Base-by-base conservation (phyloP, 2,113 vertebrate species). In the Ptyas mucosa region DNA sequence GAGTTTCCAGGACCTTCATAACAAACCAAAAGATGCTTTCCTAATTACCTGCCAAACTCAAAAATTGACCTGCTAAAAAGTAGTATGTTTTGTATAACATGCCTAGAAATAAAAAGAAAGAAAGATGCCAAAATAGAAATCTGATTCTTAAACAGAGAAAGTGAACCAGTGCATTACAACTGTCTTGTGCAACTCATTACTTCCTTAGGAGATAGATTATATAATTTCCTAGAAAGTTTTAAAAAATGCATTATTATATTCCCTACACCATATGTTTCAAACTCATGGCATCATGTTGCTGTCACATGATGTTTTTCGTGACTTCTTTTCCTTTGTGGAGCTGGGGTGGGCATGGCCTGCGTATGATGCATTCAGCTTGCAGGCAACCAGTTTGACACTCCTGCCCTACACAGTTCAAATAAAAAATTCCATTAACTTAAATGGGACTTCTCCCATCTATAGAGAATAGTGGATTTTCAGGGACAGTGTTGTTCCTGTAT, bases 161-260 rank as follows among this genome's bases (percentile, higher is more conserved):
- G 91, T 96, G 95, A 95, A 95, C 92, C n/a, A 39, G 87, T 89
- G 81, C 93, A 91, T 94, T 94, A 94, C 18, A 90, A 24, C 85
- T 93, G 94, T 96, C 90, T 92, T 94, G 93, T 95, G 93, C 91
- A 94, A 93, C 92, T 96, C 94, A 94, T 97, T 90, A 94, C 94
- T 94, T 96, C 96, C 94, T 92, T 87, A 3, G 90, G 94, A 94
- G 90, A 93, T 89, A 85, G 91, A 87, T 90, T 93, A 88, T 12
- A 64, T 57, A 87, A 89, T 94, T 90, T 58, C 90, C 57, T 0
- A 29, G 88, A 85, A 91, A 29, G 61, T 86, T 24, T 1, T 11
- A 12, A 90, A 85, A 93, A 58, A 23, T 89, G 69, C 53, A 92
- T 29, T 8, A 3, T 92, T 90, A 95, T 95, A 89, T 34, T 55